Evolutionary conservation across 2,113 vertebrate genomes (phyloP), one percentile per base, ranked within the genome.

Genomic region (Dicentrarchus labrax): DNA sequence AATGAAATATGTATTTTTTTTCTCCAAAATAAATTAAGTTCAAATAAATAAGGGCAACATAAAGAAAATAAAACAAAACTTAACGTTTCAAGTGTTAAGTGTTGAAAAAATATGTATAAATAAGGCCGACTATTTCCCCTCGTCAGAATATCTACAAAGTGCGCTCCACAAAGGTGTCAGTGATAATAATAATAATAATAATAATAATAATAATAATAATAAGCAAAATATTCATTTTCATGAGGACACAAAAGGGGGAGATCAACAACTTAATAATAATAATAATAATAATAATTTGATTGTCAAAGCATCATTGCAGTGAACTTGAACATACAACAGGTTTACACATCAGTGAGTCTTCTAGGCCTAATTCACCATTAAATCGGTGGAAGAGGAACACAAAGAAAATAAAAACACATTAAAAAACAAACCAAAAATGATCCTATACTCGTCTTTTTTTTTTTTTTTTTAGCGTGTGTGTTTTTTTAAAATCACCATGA

Each of bases 281-380:
- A 60, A 83, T 83, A 77, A 86, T 64, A 71, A 24, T 76, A 72
- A 84, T 72, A 72, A 86, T 88, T 94, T 97, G 97, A 97, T 97
- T 97, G 97, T 97, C 97, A 94, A 94, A 96, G 97, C 97, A 93
- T 95, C 91, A 88, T 95, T 95, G 95, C 94, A 93, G 95, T 95
- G 95, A 95, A 93, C 94, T 87, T 84, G 88, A 89, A 94, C 90
- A 93, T 72, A 90, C 86, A 89, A 90, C 92, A 93, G 85, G 73
- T 91, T 93, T 91, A 94, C 82, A 94, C 91, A 83, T 92, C 76
- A 78, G 91, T 91, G 90, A 85, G 64, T 90, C 76, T 75, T 81
- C 83, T 89, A 82, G 81, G 82, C 88, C 93, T 94, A 94, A 92
- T 92, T 90, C 80, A 86, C 80, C 89, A 76, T 82, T 69, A 48